Conservation (phyloP, 2,797 vertebrate species). For the Lepus townsendii region DNA sequence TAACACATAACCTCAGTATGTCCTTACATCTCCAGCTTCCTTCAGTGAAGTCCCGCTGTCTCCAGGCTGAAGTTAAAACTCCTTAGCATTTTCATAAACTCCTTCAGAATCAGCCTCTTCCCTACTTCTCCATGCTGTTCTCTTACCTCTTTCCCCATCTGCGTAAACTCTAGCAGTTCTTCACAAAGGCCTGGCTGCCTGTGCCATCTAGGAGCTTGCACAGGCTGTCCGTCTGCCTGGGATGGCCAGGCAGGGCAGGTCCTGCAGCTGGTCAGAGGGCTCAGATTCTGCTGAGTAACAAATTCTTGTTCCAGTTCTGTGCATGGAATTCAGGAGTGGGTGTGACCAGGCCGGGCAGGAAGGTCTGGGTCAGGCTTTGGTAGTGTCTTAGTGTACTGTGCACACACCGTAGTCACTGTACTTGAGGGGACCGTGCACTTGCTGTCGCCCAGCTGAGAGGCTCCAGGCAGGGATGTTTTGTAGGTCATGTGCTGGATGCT, state of each 20-base stretch:
- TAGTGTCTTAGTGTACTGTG: background rate
- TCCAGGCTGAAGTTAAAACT: background rate
- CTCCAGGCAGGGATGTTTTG: background rate
- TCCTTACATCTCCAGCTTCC: background rate
- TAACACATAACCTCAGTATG: background rate
- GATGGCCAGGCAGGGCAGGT: background rate
- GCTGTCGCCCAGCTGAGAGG: background rate
- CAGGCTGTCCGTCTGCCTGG: background rate
- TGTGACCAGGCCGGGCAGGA: background rate
- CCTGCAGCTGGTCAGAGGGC: background rate
- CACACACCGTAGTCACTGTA: no score
- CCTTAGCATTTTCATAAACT: background rate
- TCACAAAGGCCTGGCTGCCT: background rate
- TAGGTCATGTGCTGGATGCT: background rate
- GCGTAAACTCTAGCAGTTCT: background rate
- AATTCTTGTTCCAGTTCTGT: background rate
- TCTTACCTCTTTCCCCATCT: background rate
- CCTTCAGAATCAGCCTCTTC: background rate
- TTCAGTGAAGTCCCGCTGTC: background rate
- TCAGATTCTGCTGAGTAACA: background rate
- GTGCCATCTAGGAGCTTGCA: background rate
- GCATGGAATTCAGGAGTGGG: background rate
- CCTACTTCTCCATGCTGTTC: background rate
- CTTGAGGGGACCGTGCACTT: no score
- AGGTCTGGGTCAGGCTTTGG: background rate